Conservation (phyloP, 2,888 invertebrate species). For the Neocrepidodera transversa region DNA sequence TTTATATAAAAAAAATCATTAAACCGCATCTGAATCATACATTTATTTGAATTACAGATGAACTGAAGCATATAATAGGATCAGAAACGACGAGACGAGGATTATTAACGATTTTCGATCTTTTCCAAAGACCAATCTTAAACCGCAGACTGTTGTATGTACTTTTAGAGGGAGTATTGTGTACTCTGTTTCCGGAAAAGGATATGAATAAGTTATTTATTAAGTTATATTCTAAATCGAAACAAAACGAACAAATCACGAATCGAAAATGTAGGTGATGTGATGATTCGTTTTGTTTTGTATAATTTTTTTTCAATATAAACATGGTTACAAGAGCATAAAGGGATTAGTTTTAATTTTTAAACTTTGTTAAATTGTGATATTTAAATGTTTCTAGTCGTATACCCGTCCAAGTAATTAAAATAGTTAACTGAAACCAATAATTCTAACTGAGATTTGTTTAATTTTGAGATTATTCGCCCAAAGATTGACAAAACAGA, state of each 20-base stretch:
- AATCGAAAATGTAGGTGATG: slow-evolving; percentile 49
- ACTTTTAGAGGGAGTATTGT: slow-evolving; percentile 80
- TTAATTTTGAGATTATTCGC: no score
- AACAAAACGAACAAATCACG: slow-evolving; percentile 50
- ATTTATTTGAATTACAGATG: no score
- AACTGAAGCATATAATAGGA: slow-evolving; percentile 88
- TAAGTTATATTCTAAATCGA: slow-evolving; percentile 74
- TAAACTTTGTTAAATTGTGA: background rate
- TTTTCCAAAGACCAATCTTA: slow-evolving; percentile 85
- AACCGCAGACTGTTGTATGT: slow-evolving; percentile 86
- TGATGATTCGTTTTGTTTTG: slow-evolving; percentile 45
- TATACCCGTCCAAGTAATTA: background rate
- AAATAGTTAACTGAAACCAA: no score
- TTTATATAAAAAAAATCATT: no score
- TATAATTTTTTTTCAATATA: background rate
- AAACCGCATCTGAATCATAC: no score
- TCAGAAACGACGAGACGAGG: slow-evolving; percentile 87
- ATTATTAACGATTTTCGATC: slow-evolving; percentile 81
- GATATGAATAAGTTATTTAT: slow-evolving; percentile 75
- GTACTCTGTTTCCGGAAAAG: slow-evolving; percentile 81
- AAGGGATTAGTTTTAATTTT: no score
- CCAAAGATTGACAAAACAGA: no score
- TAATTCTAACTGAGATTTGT: no score
- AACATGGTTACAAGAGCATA: slow-evolving; percentile 7
- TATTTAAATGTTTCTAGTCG: background rate